phyloP scores from a whole-genome alignment of 2,113 vertebrate genomes.

The Ploceus nigricollis region DNA sequence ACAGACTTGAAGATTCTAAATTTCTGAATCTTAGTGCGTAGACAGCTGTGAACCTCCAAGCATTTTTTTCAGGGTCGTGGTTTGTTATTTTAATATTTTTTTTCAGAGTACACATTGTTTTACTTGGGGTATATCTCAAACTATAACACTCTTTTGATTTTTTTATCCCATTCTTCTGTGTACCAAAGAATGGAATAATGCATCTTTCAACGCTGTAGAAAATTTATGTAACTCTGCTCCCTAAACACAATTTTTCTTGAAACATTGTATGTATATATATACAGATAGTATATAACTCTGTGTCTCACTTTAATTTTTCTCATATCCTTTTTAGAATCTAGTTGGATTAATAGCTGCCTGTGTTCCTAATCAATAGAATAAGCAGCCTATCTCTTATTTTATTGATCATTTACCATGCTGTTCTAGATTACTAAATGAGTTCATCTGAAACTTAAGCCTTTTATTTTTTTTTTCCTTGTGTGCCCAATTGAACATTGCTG shows the following conservation, averaged over 20 bases:
- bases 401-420: neutral
- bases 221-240: neutral
- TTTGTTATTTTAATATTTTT: neutral
- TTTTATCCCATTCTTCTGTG: neutral
- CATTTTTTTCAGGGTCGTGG: neutral
- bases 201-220: neutral
- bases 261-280: neutral
- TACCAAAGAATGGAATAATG: neutral
- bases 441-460: neutral
- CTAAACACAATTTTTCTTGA: neutral
- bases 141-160: neutral
- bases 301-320: neutral
- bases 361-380: neutral
- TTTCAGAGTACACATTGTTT: neutral
- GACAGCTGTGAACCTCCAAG: neutral
- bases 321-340: neutral
- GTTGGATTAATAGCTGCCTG: neutral
- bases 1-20: neutral
- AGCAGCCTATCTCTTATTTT: neutral
- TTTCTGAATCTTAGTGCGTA: neutral
- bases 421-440: neutral
- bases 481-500: neutral
- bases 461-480: neutral
- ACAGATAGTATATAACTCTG: neutral
- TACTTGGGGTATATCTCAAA: neutral